Evolutionary conservation across 2,113 vertebrate genomes (phyloP).

Genomic region (Dinomys branickii): DNA sequence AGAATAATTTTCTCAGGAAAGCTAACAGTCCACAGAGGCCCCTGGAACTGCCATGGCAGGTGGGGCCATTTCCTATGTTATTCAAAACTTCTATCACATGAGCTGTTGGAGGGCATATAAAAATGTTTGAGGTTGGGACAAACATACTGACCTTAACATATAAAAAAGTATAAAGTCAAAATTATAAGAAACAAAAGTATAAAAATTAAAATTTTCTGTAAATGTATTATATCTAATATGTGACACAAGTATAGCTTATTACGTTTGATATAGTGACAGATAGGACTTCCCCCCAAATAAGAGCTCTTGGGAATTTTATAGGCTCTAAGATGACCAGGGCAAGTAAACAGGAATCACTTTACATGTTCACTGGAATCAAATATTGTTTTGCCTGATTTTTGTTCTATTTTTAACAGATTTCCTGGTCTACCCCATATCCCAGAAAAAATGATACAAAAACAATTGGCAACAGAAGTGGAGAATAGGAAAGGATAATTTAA

Average conservation of each 20-base stretch:
- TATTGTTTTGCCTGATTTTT: not conserved
- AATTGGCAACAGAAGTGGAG: too few relatives aligned
- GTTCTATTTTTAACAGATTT: not conserved
- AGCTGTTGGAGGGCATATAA: not conserved
- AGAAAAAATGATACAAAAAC: not conserved
- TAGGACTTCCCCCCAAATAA: not conserved
- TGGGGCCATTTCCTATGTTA: not conserved
- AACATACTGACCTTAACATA: not conserved
- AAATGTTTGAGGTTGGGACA: not conserved
- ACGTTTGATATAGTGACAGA: not conserved
- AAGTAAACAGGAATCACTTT: not conserved
- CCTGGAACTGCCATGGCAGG: fast-evolving
- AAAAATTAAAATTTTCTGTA: not conserved
- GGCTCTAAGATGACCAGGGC: not conserved
- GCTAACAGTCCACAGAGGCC: not conserved
- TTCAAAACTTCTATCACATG: not conserved
- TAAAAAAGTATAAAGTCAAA: not conserved
- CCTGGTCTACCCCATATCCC: too few relatives aligned
- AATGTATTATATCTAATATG: not conserved
- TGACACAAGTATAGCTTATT: not conserved
- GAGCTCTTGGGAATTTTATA: not conserved
- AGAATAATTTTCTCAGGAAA: not conserved
- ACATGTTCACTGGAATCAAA: not conserved
- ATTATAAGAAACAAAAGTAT: not conserved
- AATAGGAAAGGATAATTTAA: not conserved